Base-by-base conservation (phyloP, 2,888 invertebrate genomes). In the Gastracanthus pulcherrimus region DNA sequence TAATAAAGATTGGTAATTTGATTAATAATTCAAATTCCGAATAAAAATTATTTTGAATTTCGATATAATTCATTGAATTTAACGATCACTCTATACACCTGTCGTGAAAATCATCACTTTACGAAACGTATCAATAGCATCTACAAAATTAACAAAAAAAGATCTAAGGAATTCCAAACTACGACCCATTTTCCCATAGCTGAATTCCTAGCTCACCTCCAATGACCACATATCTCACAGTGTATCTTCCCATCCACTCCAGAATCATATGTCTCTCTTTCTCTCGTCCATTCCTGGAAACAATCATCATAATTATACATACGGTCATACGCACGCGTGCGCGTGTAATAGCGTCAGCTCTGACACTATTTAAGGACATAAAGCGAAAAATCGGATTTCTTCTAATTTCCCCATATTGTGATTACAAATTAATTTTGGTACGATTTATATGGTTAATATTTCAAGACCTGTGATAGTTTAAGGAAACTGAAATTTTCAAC, bases 231-330 rank as follows among this genome's bases (percentile, higher is more conserved):
- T 9, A 66, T 74, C 64, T 55, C 58, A 48, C 29, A 7, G 62
- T 71, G 29, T 51, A 5, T 19, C 29, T 9, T 23, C 23, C 13
- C 16, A 19, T 2, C 51, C n/a, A 16, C 51, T 51, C 19, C 51
- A 19, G 19, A 51, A 51, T 51, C 51, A 19, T 51, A 6, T 19
- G n/a, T 51, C 51, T 23, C 19, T n/a, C n/a, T n/a, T n/a, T n/a
- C n/a, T n/a, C n/a, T n/a, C 19, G 31, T 64, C 66, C 31, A 7
- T 80, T 81, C 80, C 76, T 26, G 71, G 80, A 81, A 81, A 81
- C 71, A 81, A 76, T 81, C 76, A 76, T 16, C 71, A 76, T 71
- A 71, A n/a, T n/a, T n/a, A n/a, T n/a, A n/a, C n/a, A n/a, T n/a
- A n/a, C n/a, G n/a, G n/a, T n/a, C n/a, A n/a, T n/a, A n/a, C n/a